A percentile compares a stretch with the other conserved stretches of the same genome.
Evolutionary conservation across 2,888 invertebrate genomes (phyloP).

Genomic region (Sarcophaga variegata): DNA sequence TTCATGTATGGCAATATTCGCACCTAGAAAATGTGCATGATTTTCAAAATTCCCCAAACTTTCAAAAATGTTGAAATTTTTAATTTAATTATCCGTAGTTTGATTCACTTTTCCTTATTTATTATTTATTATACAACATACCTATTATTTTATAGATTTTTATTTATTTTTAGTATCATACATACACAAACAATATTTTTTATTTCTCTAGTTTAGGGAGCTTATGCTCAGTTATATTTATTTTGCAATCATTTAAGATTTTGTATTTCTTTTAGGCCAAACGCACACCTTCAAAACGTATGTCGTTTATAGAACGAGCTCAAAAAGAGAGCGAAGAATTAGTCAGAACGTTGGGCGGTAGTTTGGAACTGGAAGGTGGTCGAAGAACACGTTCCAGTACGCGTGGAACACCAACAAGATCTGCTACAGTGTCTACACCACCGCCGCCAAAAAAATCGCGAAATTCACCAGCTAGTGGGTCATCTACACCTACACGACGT

Average conservation of each 20-base stretch:
- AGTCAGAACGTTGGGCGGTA: constrained; percentile 81
- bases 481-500: constrained; percentile 74
- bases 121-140: too few relatives aligned
- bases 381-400: constrained; percentile 81
- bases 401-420: constrained; percentile 78
- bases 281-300: constrained; percentile 80
- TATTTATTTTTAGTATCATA: too few relatives aligned
- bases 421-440: constrained; percentile 76
- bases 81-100: too few relatives aligned
- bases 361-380: constrained; percentile 79
- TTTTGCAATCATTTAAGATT: not conserved
- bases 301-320: constrained; percentile 80
- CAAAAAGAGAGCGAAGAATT: constrained; percentile 81
- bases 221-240: not conserved
- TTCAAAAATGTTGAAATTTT: not conserved
- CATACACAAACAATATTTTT: not conserved
- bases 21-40: not conserved
- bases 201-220: not conserved
- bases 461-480: constrained; percentile 73
- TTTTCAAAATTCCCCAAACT: not conserved
- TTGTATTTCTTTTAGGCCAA: constrained; percentile 73
- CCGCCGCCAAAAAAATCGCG: constrained; percentile 80
- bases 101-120: too few relatives aligned
- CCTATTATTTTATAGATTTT: too few relatives aligned
- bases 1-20: not conserved